A percentile compares a stretch with the other conserved stretches of the same genome.
phyloP scores from a whole-genome alignment of 2,113 vertebrate genomes.

The Oryctolagus cuniculus region DNA sequence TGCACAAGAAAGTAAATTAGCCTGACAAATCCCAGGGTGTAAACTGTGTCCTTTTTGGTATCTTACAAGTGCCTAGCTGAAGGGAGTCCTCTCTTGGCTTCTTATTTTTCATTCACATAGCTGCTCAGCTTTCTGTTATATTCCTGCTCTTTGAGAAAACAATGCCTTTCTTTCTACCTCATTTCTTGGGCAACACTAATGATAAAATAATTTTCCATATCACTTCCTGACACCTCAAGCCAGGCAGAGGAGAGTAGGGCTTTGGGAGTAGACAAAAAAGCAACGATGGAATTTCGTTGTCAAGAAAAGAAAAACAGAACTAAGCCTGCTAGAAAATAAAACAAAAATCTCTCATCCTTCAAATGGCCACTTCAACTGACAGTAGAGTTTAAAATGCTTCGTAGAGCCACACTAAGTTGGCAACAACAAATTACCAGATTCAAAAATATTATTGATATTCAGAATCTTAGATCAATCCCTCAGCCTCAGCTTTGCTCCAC shows the following conservation, averaged over 20 bases:
- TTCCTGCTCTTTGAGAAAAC: constrained; percentile 21
- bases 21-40: neutral
- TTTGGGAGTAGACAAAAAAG: neutral
- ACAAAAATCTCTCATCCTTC: constrained; percentile 29
- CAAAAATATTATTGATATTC: constrained; percentile 27
- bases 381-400: constrained; percentile 38
- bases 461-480: constrained; percentile 19
- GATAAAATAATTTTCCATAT: constrained; percentile 25
- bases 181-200: neutral
- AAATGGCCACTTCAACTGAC: constrained; percentile 17
- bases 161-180: constrained; percentile 17
- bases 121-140: constrained; percentile 8
- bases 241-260: neutral
- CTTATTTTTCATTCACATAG: neutral
- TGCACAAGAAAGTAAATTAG: constrained; percentile 51
- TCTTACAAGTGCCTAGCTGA: neutral
- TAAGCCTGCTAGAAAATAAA: constrained; percentile 52
- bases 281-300: neutral
- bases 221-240: neutral
- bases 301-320: constrained; percentile 4
- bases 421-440: constrained; percentile 41
- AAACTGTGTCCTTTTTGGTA: constrained; percentile 14
- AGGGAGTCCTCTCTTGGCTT: neutral
- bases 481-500: constrained; percentile 42
- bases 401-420: neutral